These are phyloP conservation scores for Platyrinchus mystaceus DNA, from an alignment of 2,797 vertebrate species.

Conservation along the genomic window DNA sequence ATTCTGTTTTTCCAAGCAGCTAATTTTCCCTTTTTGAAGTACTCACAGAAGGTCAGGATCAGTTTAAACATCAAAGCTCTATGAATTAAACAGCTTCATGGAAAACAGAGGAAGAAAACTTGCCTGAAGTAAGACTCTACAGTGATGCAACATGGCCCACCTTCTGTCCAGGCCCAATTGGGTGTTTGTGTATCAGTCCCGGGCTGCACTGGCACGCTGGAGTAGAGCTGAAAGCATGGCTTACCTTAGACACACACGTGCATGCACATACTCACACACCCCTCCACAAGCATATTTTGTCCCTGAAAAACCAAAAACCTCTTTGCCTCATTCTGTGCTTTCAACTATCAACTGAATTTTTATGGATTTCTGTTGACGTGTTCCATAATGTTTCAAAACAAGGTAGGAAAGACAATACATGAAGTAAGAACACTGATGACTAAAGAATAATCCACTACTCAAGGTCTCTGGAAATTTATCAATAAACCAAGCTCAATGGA, in stretches of 20 bases:
- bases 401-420: not conserved
- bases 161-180: slow-evolving; percentile 75
- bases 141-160: slow-evolving; percentile 62
- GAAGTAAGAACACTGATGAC: not conserved
- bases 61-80: slow-evolving; percentile 89
- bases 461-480: not conserved
- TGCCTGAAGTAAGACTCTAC: slow-evolving; percentile 79
- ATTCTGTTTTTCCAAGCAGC: slow-evolving; percentile 81
- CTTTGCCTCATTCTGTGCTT: not conserved
- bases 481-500: not conserved
- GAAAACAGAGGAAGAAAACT: slow-evolving; percentile 74
- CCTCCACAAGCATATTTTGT: not conserved
- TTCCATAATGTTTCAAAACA: not conserved
- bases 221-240: not conserved
- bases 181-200: slow-evolving; percentile 74
- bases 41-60: slow-evolving; percentile 82
- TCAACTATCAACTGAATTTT: not conserved
- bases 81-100: slow-evolving; percentile 85
- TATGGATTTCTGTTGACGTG: not conserved
- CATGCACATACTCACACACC: not conserved
- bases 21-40: slow-evolving; percentile 87
- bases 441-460: not conserved
- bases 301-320: not conserved
- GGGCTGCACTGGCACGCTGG: not conserved
- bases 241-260: not conserved